Conservation (phyloP, 2,113 vertebrate species). For the Otus sunia region DNA sequence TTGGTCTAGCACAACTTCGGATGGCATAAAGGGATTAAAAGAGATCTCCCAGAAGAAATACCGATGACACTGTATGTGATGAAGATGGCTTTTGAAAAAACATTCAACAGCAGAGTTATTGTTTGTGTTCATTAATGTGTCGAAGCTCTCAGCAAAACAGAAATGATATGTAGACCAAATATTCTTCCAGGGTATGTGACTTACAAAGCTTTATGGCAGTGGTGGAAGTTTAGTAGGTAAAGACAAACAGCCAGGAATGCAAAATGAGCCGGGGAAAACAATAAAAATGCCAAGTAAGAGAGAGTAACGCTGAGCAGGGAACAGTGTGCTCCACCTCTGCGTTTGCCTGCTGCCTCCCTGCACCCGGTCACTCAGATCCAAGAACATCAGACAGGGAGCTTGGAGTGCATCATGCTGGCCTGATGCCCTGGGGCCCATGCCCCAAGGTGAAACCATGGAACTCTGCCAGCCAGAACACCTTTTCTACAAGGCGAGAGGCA, state of each 20-base stretch:
- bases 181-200: background rate
- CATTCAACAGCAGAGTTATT: background rate
- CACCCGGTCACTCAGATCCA: accelerated
- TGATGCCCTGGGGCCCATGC: too few relatives aligned
- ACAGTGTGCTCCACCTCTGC: background rate
- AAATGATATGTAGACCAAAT: background rate
- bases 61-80: background rate
- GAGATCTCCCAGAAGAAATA: background rate
- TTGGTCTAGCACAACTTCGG: background rate
- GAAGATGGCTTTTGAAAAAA: background rate
- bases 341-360: background rate
- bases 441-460: background rate
- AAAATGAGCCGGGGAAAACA: background rate
- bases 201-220: background rate
- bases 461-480: background rate
- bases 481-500: background rate
- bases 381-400: background rate
- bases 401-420: accelerated
- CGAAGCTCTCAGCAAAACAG: background rate
- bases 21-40: background rate
- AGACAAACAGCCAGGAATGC: background rate
- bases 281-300: background rate
- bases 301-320: background rate
- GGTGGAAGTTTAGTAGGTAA: background rate
- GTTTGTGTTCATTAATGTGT: background rate